A percentile compares a stretch with the other conserved stretches of the same genome.
Conservation (phyloP, 2,797 vertebrate genomes). For the Lithobates sylvaticus region DNA sequence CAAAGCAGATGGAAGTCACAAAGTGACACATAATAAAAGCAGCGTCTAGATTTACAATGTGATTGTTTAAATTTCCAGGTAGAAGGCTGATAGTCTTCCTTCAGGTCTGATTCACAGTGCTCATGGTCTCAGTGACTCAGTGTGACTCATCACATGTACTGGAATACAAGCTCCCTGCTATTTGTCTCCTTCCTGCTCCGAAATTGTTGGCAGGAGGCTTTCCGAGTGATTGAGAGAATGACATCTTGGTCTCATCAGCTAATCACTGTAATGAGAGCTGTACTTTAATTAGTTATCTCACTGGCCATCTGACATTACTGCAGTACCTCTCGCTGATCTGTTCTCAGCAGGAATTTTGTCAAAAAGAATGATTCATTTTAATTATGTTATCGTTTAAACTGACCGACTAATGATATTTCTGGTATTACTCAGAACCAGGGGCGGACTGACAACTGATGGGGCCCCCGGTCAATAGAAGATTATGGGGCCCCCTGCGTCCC, state of each 20-base stretch:
- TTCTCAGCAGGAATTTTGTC: constrained; percentile 23
- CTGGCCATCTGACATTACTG: constrained; percentile 36
- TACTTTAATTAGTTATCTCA: constrained; percentile 38
- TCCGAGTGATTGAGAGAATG: constrained; percentile 29
- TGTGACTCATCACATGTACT: constrained; percentile 51
- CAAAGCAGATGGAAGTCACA: constrained; percentile 59
- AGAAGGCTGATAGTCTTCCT: constrained; percentile 34
- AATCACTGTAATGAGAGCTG: constrained; percentile 48
- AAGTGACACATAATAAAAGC: constrained; percentile 44
- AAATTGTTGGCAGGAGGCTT: constrained; percentile 23
- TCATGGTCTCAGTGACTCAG: constrained; percentile 42
- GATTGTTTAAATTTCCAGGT: constrained; percentile 56
- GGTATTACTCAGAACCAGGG: too few species aligned
- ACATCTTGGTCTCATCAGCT: constrained; percentile 34
- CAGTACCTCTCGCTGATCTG: not conserved
- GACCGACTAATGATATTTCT: not conserved
- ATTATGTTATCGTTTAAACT: not conserved
- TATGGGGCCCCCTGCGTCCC: too few species aligned
- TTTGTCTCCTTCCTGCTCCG: constrained; percentile 22
- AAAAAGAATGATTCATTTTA: constrained; percentile 23
- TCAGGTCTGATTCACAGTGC: constrained; percentile 40
- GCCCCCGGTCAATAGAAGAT: too few species aligned
- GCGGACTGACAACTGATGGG: too few species aligned
- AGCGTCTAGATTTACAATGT: constrained; percentile 51
- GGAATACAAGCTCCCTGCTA: constrained; percentile 35